A percentile compares a stretch with the other conserved stretches of the same genome.
Evolutionary conservation across 2,888 invertebrate species (phyloP).

Genomic region (Microctonus hyperodae): DNA sequence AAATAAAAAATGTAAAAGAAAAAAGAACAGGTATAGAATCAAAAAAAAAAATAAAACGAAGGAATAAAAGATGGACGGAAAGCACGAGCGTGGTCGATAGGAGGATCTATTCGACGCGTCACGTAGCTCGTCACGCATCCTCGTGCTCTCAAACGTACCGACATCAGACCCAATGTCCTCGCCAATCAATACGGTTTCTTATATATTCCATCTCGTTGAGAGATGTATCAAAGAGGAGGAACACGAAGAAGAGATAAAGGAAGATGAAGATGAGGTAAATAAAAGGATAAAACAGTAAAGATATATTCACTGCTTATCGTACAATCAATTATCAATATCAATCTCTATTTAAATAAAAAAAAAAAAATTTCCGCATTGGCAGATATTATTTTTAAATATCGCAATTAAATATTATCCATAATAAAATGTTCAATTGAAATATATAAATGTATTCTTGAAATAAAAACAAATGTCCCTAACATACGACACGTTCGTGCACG

Average conservation of each 20-base stretch:
- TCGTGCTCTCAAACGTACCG: slow-evolving; percentile 39
- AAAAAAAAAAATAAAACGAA: neutral
- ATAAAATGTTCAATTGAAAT: neutral
- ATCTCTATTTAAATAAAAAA: neutral
- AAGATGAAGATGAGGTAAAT: neutral
- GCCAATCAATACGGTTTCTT: slow-evolving; percentile 40
- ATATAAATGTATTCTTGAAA: neutral
- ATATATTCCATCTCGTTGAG: neutral
- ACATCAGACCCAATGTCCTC: slow-evolving; percentile 30
- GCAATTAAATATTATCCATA: neutral
- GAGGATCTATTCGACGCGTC: slow-evolving; percentile 32
- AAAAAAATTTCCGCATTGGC: neutral
- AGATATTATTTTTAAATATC: neutral
- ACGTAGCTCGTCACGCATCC: slow-evolving; percentile 34
- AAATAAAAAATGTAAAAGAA: slow-evolving; percentile 6
- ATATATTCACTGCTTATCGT: slow-evolving; percentile 1
- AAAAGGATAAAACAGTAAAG: neutral
- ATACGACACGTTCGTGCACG: slow-evolving; percentile 1
- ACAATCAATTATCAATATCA: neutral
- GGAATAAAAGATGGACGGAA: neutral
- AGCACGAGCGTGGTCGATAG: slow-evolving; percentile 27
- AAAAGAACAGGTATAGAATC: no score
- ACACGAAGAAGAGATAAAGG: neutral
- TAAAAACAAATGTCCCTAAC: neutral
- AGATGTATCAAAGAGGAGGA: neutral